Conservation (phyloP, 2,888 invertebrate genomes). For the Calameuta filiformis region DNA sequence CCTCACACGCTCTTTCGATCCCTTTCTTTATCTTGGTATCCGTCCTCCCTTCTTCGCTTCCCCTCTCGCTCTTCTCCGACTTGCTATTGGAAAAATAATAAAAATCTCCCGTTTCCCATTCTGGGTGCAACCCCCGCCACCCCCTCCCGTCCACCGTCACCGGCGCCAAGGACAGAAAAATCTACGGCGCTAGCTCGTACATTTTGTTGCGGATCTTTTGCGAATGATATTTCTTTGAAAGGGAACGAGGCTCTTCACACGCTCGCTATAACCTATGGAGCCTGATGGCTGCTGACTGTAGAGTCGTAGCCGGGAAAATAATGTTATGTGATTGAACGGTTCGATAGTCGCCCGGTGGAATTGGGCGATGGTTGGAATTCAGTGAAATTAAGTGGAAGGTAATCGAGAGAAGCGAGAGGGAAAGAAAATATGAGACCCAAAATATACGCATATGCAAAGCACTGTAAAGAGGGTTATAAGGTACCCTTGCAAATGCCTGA, state of each 20-base stretch:
- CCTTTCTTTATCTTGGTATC: background rate
- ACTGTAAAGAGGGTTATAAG: background rate
- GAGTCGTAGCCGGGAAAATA: conserved; percentile 33
- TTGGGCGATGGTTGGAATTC: conserved; percentile 12
- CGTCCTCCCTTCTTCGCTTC: background rate
- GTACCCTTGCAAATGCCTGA: background rate
- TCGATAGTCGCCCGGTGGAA: conserved; percentile 32
- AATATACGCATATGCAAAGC: background rate
- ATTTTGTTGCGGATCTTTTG: conserved; percentile 41
- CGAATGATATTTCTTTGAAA: conserved; percentile 14
- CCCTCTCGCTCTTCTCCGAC: background rate
- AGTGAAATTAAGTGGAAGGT: background rate
- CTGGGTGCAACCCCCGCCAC: background rate
- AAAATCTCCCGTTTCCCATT: conserved; percentile 35
- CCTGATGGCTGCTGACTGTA: background rate
- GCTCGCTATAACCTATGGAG: background rate
- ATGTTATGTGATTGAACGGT: conserved; percentile 41
- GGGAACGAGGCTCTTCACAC: background rate
- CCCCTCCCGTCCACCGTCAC: no score
- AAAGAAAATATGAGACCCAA: background rate
- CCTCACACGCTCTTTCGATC: background rate
- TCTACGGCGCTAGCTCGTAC: conserved; percentile 26
- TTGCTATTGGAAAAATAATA: conserved; percentile 48
- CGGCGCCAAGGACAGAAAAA: background rate
- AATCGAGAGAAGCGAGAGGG: background rate